Conservation (phyloP, 1,140 invertebrate genomes). For the Rhopalosiphum padi region DNA sequence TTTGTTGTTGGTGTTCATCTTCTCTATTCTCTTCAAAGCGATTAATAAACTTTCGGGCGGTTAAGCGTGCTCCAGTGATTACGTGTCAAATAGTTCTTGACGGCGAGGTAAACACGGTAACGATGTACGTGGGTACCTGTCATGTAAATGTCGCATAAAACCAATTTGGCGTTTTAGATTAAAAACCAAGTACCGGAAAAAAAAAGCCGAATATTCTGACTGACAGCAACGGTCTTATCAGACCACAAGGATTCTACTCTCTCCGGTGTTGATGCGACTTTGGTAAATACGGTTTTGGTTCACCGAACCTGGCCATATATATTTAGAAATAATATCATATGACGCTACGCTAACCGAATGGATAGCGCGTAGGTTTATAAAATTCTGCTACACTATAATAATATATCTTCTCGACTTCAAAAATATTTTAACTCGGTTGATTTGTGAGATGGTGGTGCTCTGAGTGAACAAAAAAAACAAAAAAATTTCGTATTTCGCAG, state of each 20-base stretch:
- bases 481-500: background rate
- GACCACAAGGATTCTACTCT: background rate
- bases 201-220: background rate
- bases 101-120: background rate
- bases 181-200: constrained; percentile 32
- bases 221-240: background rate
- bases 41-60: background rate
- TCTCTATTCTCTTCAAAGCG: background rate
- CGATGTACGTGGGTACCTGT: background rate
- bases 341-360: background rate
- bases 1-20: background rate
- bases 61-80: background rate
- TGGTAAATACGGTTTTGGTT: background rate
- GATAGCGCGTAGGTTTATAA: background rate
- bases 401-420: background rate
- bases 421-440: background rate
- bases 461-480: background rate
- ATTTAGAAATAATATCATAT: background rate
- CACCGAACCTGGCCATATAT: background rate
- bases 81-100: background rate
- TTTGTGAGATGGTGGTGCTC: background rate
- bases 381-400: background rate
- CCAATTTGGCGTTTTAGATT: background rate
- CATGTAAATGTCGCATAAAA: background rate
- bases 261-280: background rate